phyloP scores from a whole-genome alignment of 2,113 vertebrate species.

The Rhabdornis inornatus region DNA sequence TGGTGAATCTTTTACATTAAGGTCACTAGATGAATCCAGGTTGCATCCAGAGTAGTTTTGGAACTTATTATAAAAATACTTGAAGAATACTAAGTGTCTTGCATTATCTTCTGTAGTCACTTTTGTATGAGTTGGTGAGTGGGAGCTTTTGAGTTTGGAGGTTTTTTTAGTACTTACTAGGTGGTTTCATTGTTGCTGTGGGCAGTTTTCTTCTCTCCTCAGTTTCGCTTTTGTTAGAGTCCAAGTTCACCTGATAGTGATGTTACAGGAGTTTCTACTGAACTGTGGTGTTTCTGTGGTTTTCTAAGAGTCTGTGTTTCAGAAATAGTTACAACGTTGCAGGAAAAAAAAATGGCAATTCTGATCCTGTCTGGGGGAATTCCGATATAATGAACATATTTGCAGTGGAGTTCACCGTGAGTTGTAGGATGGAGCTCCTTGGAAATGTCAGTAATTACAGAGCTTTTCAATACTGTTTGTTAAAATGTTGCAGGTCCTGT shows the following conservation, averaged over 20 bases:
- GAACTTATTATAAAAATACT: background rate
- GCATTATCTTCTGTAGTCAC: background rate
- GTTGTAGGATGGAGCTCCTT: background rate
- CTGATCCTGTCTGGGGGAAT: background rate
- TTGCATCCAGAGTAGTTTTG: background rate
- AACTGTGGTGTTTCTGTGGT: background rate
- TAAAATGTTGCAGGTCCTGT: background rate
- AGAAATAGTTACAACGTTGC: background rate
- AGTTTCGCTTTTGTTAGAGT: background rate
- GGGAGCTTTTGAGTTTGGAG: background rate
- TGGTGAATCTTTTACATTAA: background rate
- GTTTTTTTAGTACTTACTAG: background rate
- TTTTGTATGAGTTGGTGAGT: background rate
- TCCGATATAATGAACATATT: background rate
- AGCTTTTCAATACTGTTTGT: background rate
- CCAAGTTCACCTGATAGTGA: background rate
- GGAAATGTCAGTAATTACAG: background rate
- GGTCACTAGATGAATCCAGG: background rate
- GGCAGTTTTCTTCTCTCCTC: background rate
- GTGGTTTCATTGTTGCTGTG: background rate
- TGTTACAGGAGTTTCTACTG: background rate
- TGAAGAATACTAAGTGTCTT: background rate
- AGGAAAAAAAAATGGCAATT: background rate
- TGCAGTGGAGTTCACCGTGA: background rate
- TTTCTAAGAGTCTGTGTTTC: background rate